Base-by-base conservation (phyloP, 2,113 vertebrate genomes). In the Cariama cristata region DNA sequence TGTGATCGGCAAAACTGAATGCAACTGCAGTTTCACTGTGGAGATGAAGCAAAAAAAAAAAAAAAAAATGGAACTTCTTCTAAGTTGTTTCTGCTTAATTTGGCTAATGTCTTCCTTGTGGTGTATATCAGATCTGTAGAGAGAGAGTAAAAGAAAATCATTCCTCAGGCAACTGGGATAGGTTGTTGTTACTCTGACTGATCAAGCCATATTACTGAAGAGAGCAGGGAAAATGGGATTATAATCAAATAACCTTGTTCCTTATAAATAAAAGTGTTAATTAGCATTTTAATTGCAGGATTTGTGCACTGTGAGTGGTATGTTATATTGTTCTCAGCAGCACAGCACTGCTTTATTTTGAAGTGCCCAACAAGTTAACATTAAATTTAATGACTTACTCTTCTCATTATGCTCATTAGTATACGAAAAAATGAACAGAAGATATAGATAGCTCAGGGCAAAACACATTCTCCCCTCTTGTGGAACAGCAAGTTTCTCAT, bases 191-290 rank as follows among this genome's bases (percentile, higher is more conserved):
- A 50, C 42, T 80, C 18, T 89, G 62, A 77, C 27, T 97, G 67
- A 87, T 88, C 77, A 93, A 92, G 86, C 27, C 6, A 38, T 67
- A 69, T 45, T 85, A 27, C 45, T 86, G 71, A 79, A 93, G 58
- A 64, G 45, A 90, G 21, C 11, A 88, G 44, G 33, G 56, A 47
- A 95, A 97, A 96, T 86, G n/a, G 52, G 58, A 75, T 89, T 96
- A 93, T 90, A 97, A 86, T 79, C 91, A 95, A 95, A 96, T 90
- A 92, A 72, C 28, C 30, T 88, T 95, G 79, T 77, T 89, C 52
- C 21, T 90, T 92, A 77, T 86, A 97, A 94, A 96, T 93, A 81
- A 95, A 93, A 94, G 13, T 71, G 72, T 71, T 97, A 92, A 97
- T 97, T 96, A 96, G 53, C 75, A 86, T 94, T 94, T 96, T 96